phyloP scores from a whole-genome alignment of 2,888 invertebrate species.

The Drosophila meridionalis region DNA sequence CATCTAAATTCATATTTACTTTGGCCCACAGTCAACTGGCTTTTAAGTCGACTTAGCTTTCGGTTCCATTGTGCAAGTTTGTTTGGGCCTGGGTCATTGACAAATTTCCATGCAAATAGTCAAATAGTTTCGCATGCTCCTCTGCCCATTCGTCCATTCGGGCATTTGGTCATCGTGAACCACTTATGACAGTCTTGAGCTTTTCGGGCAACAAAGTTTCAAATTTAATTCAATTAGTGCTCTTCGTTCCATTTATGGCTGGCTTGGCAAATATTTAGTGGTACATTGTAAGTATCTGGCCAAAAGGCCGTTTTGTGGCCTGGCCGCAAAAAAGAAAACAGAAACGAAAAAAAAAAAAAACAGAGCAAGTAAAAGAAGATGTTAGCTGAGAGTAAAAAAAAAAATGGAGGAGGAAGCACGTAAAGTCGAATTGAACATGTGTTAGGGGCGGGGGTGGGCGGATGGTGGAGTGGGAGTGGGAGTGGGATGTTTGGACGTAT shows the following conservation, averaged over 20 bases:
- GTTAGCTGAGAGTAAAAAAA: neutral
- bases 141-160: neutral
- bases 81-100: neutral
- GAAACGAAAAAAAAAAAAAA: neutral
- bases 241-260: constrained; percentile 26
- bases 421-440: constrained; percentile 67
- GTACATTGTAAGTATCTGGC: constrained; percentile 43
- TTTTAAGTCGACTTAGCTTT: neutral
- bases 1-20: constrained; percentile 1
- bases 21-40: neutral
- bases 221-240: constrained; percentile 73
- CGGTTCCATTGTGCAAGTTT: neutral
- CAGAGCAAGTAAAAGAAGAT: neutral
- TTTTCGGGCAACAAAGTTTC: constrained; percentile 46
- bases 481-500: constrained; percentile 45
- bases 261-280: constrained; percentile 56
- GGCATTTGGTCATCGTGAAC: neutral
- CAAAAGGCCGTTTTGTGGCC: constrained; percentile 47
- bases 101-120: constrained; percentile 9
- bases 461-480: too few relatives aligned
- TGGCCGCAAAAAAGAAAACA: neutral
- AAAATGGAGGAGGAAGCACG: constrained; percentile 9
- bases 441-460: constrained; percentile 31
- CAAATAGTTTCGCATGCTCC: constrained; percentile 11
- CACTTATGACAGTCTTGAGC: constrained; percentile 8